A percentile compares a stretch with the other conserved stretches of the same genome.
Conservation (phyloP, 92 coral and sea anemone species). For the Umimayanthus chanpuru region DNA sequence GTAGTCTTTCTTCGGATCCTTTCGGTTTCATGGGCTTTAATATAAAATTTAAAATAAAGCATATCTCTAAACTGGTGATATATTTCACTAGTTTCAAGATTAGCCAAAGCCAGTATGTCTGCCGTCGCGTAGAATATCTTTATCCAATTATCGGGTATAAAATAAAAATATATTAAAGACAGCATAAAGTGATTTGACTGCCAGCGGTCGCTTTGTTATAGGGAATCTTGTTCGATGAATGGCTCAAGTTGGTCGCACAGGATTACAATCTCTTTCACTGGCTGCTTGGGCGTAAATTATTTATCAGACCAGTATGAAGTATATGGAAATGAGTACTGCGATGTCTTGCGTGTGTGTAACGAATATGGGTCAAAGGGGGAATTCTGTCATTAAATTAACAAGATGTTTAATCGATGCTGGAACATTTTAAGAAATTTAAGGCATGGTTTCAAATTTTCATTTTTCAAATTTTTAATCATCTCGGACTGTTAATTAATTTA, state of each 20-base stretch:
- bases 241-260: background rate
- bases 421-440: background rate
- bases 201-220: background rate
- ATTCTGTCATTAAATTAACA: background rate
- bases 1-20: background rate
- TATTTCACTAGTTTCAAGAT: background rate
- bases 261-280: background rate
- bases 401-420: background rate
- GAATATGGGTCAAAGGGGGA: background rate
- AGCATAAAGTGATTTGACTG: background rate
- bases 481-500: background rate
- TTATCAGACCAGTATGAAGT: slow-evolving; percentile 19
- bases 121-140: no score
- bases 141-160: background rate
- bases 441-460: background rate
- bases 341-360: background rate
- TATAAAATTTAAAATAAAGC: background rate
- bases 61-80: background rate
- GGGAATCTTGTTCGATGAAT: background rate
- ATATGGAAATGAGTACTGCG: slow-evolving; percentile 21
- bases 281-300: slow-evolving; percentile 20
- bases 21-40: background rate
- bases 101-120: background rate
- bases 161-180: background rate
- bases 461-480: background rate